Percentiles rank a stretch among this genome's conserved stretches.
Conservation (phyloP, 2,888 invertebrate genomes). For the Kuschelorhynchus macadamiae region DNA sequence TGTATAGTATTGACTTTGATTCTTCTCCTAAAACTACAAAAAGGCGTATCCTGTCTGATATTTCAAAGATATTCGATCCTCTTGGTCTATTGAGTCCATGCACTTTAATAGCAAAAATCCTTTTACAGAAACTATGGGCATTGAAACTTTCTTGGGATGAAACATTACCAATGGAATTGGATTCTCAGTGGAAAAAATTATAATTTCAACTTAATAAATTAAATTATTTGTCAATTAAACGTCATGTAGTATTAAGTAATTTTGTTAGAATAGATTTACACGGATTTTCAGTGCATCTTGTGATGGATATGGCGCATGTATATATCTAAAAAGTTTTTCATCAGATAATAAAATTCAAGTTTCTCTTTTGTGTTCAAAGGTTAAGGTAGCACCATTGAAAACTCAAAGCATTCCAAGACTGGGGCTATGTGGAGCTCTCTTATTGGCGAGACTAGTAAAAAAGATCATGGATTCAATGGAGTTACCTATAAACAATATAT, state of each 20-base stretch:
- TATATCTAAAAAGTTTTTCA: background rate
- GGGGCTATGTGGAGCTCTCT: background rate
- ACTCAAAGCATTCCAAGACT: background rate
- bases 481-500: background rate
- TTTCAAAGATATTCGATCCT: no score
- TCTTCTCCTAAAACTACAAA: background rate
- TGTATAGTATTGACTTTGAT: background rate
- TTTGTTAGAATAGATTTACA: background rate
- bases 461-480: background rate
- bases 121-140: background rate
- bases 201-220: background rate
- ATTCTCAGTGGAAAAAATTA: background rate
- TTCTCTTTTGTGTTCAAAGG: background rate
- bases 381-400: background rate
- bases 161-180: background rate
- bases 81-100: no score
- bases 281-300: background rate
- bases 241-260: background rate
- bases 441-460: background rate
- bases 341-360: background rate
- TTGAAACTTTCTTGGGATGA: background rate
- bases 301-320: background rate
- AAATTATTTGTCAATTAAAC: background rate
- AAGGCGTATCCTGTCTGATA: no score
- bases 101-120: background rate